Conservation (phyloP, 2,113 vertebrate species). For the Calidris pygmaea region DNA sequence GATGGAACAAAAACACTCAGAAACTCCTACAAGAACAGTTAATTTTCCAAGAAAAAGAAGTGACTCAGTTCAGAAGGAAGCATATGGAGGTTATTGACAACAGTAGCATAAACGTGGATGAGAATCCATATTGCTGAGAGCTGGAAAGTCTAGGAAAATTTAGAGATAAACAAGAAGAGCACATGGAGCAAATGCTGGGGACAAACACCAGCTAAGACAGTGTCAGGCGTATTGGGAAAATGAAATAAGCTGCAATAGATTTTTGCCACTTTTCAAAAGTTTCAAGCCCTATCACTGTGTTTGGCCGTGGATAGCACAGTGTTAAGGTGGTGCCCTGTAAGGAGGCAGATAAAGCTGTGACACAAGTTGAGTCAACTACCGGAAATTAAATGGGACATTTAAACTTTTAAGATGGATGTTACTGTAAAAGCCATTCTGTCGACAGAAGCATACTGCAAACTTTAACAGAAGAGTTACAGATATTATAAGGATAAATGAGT, state of each 20-base stretch:
- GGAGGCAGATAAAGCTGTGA: background rate
- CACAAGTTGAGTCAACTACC: background rate
- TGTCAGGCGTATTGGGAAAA: background rate
- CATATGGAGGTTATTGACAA: background rate
- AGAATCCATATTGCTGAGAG: background rate
- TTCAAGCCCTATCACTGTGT: background rate
- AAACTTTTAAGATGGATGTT: background rate
- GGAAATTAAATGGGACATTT: background rate
- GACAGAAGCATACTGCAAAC: background rate
- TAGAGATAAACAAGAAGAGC: background rate
- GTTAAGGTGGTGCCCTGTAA: background rate
- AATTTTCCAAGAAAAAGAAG: slow-evolving; percentile 15
- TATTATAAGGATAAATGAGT: background rate
- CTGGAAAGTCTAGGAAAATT: background rate
- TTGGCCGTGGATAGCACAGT: background rate
- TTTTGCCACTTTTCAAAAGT: background rate
- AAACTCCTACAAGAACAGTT: background rate
- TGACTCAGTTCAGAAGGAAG: background rate
- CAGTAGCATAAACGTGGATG: background rate
- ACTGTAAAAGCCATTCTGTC: background rate
- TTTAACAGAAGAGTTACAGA: background rate
- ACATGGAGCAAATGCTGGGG: background rate
- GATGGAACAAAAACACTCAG: background rate
- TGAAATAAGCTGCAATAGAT: background rate
- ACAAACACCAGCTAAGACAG: background rate